Evolutionary conservation across 2,888 invertebrate species (phyloP), one percentile per base, ranked within the genome.

Genomic region (Choristoneura rosaceana): DNA sequence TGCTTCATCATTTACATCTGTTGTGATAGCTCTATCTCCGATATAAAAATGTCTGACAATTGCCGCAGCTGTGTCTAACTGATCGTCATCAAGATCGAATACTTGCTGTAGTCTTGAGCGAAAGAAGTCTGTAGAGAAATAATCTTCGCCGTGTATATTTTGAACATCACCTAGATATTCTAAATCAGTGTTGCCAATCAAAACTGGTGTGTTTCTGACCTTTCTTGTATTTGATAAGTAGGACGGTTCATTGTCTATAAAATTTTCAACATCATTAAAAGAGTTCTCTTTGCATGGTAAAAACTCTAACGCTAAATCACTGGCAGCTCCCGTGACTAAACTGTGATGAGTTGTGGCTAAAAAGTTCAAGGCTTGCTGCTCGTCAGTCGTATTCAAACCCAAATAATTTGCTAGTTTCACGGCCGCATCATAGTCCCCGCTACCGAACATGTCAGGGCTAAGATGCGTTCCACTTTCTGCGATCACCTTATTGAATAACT

Each of bases 381-480:
- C 87, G 62, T 87, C 81, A 7, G 81, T 85, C 0, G 92, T 86
- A 58, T 85, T 89, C 0, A 88, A 77, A 25, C 92, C 94, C 74
- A 94, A 85, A 74, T 89, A 83, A 47, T 76, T 75, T 14, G 93
- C 88, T 50, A 94, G 73, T 80, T 90, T 90, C 2, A 88, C 77
- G 55, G 93, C 90, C 69, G 87, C 89, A 33, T 85, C 74, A 2
- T 78, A 75, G 77, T 94, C 90, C 12, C 85, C 81, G 70, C 89
- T 85, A 1, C 88, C 87, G 76, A 92, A 92, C 83, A 89, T 84
- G 2, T 87, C 89, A 52, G 88, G 85, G 73, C 78, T 89, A 76
- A 89, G 88, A 45, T 93, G 91, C 0, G 91, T 89, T 5, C 93
- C 93, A 80, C 94, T 93, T 77, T 92, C 84, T 47, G 88, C 82